Evolutionary conservation across 1,140 invertebrate species (phyloP).

Genomic region (Camponotus pennsylvanicus): DNA sequence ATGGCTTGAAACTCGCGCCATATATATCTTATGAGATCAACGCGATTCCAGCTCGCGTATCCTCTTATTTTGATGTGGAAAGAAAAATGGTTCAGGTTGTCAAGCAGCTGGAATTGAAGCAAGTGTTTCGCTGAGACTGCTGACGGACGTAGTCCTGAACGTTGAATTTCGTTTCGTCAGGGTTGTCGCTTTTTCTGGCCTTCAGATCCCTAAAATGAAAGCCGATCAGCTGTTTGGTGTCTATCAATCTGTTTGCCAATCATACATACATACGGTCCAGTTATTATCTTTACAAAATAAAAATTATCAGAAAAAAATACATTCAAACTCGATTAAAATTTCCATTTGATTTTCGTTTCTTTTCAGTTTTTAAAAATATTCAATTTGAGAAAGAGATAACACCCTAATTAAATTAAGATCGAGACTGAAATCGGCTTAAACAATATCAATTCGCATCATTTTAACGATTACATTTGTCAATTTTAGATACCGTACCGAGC

Average conservation of each 20-base stretch:
- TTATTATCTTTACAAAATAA: neutral
- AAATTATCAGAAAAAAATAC: neutral
- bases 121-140: conserved; percentile 87
- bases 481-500: conserved; percentile 87
- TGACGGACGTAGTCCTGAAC: conserved; percentile 90
- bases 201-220: conserved; percentile 88
- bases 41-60: neutral
- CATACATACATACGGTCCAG: neutral
- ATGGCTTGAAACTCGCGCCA: conserved; percentile 5
- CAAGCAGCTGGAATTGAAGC: conserved; percentile 83
- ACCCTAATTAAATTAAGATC: neutral
- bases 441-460: neutral
- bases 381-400: neutral
- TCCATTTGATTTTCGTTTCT: neutral
- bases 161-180: conserved; percentile 88
- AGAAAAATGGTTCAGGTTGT: conserved; percentile 78
- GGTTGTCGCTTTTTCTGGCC: conserved; percentile 86
- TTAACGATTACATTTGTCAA: conserved; percentile 21
- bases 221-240: neutral
- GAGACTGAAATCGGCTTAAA: neutral
- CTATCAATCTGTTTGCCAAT: neutral
- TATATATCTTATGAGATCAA: neutral
- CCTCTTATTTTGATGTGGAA: conserved; percentile 21
- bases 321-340: neutral
- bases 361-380: neutral